Base-by-base conservation (phyloP, 2,888 invertebrate species). In the Choreutis nemorana region DNA sequence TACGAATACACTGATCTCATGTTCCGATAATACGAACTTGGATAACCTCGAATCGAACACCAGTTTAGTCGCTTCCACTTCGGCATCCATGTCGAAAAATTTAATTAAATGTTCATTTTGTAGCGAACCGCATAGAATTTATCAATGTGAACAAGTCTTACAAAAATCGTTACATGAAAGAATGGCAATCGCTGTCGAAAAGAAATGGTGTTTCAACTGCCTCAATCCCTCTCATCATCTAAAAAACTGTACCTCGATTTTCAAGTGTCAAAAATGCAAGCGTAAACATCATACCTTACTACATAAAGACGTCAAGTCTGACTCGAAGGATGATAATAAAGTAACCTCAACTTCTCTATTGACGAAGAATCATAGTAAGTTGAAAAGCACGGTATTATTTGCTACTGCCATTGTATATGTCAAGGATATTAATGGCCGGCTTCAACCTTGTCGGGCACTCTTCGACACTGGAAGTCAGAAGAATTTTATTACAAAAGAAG, bases 381-480 rank as follows among this genome's bases (percentile, higher is more conserved):
- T 7, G 11, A 31, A 26, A 23, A 15, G 27, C 8, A 31, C 31
- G 8, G 31, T 31, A 9, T 14, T 31, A 4, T 23, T 31, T 12
- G 27, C 31, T n/a, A 31, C 31, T 9, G 27, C 22, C 10, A 8
- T 22, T n/a, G n/a, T 22, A 4, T 27, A 18, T 23, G 21, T 20
- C 4, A 10, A 25, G 12, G 32, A 32, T 18, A n/a, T 22, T 4
- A 23, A 14, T 5, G 32, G 32, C 12, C 13, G 26, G 9, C 29
- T 29, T 29, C 28, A 29, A 4, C 14, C 22, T 3, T 25, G 28
- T 10, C 29, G 26, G 7, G 32, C 32, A 9, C 15, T 32, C 10
- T 29, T 29, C 16, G 32, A 32, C 18, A 26, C 32, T 6, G 32
- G 32, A 9, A 32, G 29, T 26, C 32, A 29, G 20, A 29, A 25